Evolutionary conservation across 1,140 invertebrate genomes (phyloP), one percentile per base, ranked within the genome.

Genomic region (Drosophila carrolli): DNA sequence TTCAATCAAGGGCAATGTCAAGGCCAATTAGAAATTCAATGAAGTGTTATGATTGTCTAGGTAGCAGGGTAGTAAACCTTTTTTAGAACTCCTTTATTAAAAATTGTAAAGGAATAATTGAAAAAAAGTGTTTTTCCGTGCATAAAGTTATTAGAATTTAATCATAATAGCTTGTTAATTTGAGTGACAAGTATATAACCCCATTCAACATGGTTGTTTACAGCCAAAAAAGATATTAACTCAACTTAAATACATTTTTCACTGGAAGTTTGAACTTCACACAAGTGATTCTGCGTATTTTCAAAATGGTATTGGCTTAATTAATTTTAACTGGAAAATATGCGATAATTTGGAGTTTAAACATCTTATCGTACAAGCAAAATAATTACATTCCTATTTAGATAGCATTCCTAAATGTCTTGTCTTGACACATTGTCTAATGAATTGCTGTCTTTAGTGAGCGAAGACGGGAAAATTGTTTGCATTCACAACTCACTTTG

Each of bases 371-470:
- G 27, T 47, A 19, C 51, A 50, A 40, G 37, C 19, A 37, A 71
- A 57, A 37, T 71, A 56, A 71, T 71, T 71, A 58, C 23, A 50
- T 23, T 71, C 58, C 41, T 71, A 71, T 71, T 53, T 71, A 71
- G 53, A 58, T 71, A 71, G 53, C 50, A 57, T 70, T 44, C 35
- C 51, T 10, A 23, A 56, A 43, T 32, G 41, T 23, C 14, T 56
- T n/a, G 10, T 8, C 29, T 37, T 57, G 51, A 57, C 67, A 71
- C 43, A 37, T 48, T 58, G n/a, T 35, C 32, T 57, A 71, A 71
- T 71, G 65, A 71, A 71, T 70, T 57, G 67, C 11, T 57, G 29
- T 70, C 51, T 71, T 13, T 0, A 11, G 50, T 46, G 16, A 37
- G n/a, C 4, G 2, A n/a, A 27, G 44, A 43, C 13, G 7, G 29